These are phyloP conservation scores for Berghia stephanieae DNA, from an alignment of 1,140 invertebrate species.

Conservation along the genomic window DNA sequence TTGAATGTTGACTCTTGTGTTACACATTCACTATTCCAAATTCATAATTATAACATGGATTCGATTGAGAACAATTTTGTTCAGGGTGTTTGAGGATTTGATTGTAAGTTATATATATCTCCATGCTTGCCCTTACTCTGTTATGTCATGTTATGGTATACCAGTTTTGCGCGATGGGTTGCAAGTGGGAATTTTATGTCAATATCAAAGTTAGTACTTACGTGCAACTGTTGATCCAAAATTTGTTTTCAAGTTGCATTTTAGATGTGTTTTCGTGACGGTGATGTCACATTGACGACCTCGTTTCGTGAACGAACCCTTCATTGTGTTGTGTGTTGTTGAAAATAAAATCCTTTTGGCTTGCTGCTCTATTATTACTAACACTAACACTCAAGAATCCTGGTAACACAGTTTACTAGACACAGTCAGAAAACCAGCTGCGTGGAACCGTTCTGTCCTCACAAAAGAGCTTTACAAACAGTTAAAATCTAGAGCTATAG, in stretches of 20 bases:
- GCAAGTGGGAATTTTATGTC: too few relatives aligned
- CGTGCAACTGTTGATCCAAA: conserved; percentile 10
- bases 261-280: conserved; percentile 26
- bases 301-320: conserved; percentile 25
- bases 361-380: not conserved
- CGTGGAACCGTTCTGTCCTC: not conserved
- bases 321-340: conserved; percentile 12
- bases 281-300: conserved; percentile 30
- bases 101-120: too few relatives aligned
- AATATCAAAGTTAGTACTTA: too few relatives aligned
- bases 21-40: too few relatives aligned
- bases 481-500: not conserved
- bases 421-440: not conserved
- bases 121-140: too few relatives aligned
- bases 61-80: too few relatives aligned
- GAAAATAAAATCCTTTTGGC: not conserved
- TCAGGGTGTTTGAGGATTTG: too few relatives aligned
- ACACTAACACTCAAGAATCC: not conserved
- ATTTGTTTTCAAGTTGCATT: conserved; percentile 21
- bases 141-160: too few relatives aligned
- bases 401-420: not conserved
- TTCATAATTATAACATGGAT: too few relatives aligned
- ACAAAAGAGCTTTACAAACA: not conserved
- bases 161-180: too few relatives aligned
- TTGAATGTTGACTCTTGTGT: too few relatives aligned